Evolutionary conservation across 2,797 vertebrate species (phyloP).

Genomic region (Gallirallus australis): DNA sequence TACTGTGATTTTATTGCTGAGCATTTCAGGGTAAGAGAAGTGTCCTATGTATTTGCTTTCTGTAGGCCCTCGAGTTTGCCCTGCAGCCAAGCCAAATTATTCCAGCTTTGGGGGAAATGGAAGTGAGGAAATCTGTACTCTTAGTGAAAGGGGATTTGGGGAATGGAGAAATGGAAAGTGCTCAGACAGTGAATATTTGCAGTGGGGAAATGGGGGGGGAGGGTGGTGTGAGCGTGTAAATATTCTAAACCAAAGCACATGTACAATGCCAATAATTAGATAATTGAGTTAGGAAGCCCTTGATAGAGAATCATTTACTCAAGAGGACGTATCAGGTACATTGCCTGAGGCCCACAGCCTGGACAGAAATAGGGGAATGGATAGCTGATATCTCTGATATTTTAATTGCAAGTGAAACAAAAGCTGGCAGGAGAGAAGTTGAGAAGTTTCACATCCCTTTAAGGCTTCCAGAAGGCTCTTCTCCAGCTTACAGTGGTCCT

Average conservation of each 20-base stretch:
- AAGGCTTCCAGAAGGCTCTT: background rate
- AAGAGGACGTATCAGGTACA: background rate
- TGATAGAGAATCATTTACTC: background rate
- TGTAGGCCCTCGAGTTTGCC: constrained; percentile 1
- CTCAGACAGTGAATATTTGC: background rate
- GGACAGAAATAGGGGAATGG: background rate
- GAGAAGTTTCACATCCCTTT: background rate
- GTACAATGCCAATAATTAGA: background rate
- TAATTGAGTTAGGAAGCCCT: background rate
- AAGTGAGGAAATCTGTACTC: constrained; percentile 24
- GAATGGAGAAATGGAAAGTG: background rate
- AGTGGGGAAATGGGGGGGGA: accelerated
- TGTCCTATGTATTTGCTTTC: constrained; percentile 23
- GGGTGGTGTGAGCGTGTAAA: background rate
- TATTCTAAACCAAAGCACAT: background rate
- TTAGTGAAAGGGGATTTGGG: background rate
- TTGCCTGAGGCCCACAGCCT: background rate
- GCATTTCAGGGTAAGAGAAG: constrained; percentile 35
- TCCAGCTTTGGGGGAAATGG: background rate
- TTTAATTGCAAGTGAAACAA: constrained; percentile 28
- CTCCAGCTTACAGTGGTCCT: background rate
- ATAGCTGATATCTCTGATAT: background rate
- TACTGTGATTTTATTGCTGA: constrained; percentile 26
- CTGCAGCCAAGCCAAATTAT: constrained; percentile 11
- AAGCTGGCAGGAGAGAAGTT: constrained; percentile 2